These are phyloP conservation scores for Pseudomyrmex cubaensis DNA, from an alignment of 1,140 invertebrate species.

Conservation along the genomic window DNA sequence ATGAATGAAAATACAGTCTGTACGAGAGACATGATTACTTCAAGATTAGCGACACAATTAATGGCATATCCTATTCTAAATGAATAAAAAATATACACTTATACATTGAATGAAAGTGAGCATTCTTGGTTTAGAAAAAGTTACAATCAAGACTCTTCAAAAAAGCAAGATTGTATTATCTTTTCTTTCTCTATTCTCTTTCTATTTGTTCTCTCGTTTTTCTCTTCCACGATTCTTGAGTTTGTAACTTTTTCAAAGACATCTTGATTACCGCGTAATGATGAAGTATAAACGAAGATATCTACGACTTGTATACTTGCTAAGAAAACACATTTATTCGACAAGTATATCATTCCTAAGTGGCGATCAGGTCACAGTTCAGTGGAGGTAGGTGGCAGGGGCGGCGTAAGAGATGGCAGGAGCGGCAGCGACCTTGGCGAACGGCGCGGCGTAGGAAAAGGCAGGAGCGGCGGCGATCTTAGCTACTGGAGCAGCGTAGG, in stretches of 20 bases:
- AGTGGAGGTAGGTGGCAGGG: conserved; percentile 69
- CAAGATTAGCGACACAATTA: conserved; percentile 8
- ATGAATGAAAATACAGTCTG: not conserved
- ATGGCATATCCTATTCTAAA: conserved; percentile 9
- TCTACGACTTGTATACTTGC: conserved; percentile 55
- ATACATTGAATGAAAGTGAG: not conserved
- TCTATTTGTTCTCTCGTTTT: too few relatives aligned
- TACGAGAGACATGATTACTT: not conserved
- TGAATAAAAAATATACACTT: not conserved
- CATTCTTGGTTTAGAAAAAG: not conserved
- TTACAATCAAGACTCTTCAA: not conserved
- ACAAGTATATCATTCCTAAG: conserved; percentile 62
- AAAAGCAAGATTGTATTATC: too few relatives aligned
- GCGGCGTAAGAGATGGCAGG: conserved; percentile 52
- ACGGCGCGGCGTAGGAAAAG: conserved; percentile 40
- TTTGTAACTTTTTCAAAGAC: not conserved
- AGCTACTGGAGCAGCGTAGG: conserved; percentile 44
- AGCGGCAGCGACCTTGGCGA: conserved; percentile 53
- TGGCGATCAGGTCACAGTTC: conserved; percentile 60
- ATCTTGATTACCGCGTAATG: conserved; percentile 7
- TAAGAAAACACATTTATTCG: conserved; percentile 66
- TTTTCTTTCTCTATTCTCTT: too few relatives aligned
- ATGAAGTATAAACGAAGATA: conserved; percentile 3
- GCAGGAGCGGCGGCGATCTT: conserved; percentile 58
- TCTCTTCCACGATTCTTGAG: not conserved